phyloP scores from a whole-genome alignment of 2,797 vertebrate genomes.

The Coendou prehensilis region DNA sequence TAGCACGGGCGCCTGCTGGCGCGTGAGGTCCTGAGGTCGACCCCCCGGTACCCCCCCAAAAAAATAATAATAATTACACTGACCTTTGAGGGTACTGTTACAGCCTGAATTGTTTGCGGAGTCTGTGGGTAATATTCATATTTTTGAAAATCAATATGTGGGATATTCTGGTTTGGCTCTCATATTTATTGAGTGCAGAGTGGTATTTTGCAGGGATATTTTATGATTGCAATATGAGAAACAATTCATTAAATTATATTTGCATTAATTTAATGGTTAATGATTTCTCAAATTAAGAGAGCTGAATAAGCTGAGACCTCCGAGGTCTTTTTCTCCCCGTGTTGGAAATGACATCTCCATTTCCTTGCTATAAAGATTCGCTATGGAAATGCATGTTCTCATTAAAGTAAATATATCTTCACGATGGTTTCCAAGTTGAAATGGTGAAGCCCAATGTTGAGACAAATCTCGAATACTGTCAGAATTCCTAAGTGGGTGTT shows the following conservation, averaged over 20 bases:
- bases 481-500: not conserved
- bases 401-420: slow-evolving; percentile 75
- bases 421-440: slow-evolving; percentile 51
- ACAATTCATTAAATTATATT: slow-evolving; percentile 80
- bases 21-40: too few relatives aligned
- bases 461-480: not conserved
- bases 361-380: slow-evolving; percentile 69
- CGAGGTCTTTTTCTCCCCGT: not conserved
- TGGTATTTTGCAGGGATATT: slow-evolving; percentile 70
- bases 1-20: too few relatives aligned
- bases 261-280: slow-evolving; percentile 77
- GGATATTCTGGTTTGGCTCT: slow-evolving; percentile 39
- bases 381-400: slow-evolving; percentile 64
- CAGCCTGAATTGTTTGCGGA: slow-evolving; percentile 32
- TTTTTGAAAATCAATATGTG: slow-evolving; percentile 70
- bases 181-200: slow-evolving; percentile 56
- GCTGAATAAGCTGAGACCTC: slow-evolving; percentile 65
- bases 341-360: slow-evolving; percentile 62
- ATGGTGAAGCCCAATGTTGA: slow-evolving; percentile 1
- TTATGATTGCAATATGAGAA: slow-evolving; percentile 73
- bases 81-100: slow-evolving; percentile 65
- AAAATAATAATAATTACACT: slow-evolving; percentile 42
- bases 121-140: slow-evolving; percentile 65
- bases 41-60: too few relatives aligned
- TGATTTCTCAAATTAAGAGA: slow-evolving; percentile 68